Evolutionary conservation across 2,888 invertebrate species (phyloP), one percentile per base, ranked within the genome.

Genomic region (Caenorhabditis sp.): DNA sequence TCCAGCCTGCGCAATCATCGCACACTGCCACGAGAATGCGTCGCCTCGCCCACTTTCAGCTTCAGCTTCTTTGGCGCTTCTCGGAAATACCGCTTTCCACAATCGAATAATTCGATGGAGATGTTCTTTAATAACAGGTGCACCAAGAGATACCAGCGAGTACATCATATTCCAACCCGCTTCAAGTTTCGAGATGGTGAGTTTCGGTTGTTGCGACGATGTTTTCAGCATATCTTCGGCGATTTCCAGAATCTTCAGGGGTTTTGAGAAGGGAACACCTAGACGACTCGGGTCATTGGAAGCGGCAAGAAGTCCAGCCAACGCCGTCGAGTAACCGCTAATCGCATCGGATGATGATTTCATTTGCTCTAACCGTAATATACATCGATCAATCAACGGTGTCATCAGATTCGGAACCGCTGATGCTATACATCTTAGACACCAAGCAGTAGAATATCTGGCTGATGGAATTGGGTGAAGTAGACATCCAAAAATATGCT

Each of bases 141-240:
- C 72, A 92, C 94, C 96, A 79, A 97, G 89, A 0, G 96, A 95
- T 92, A 97, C 95, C 63, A 99, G 94, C 64, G 97, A 93, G 43
- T 96, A 96, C 82, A 99, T 94, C 53, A 99, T 91, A 58, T 97
- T 91, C 99, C 99, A 99, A 31, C 97, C 97, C 43, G 97, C 96
- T 88, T 95, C 95, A 0, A 97, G 96, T 86, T 97, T 91, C 82
- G 95, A 95, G 74, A 96, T 91, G 0, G 97, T 96, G 66, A 99
- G 91, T 61, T 97, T 91, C 88, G 95, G 95, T 89, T 95, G 97
- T 90, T 97, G 97, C 85, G 94, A 95, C 0, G 99, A 97, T 74
- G 96, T 95, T 76, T 97, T 91, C 58, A 99, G 89, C 81, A 99
- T 89, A 88, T 99, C 97, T 90, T 99, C 97, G 0, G 97, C 99